These are phyloP conservation scores for Oryctes rhinoceros DNA, from an alignment of 1,140 invertebrate genomes.

Conservation along the genomic window DNA sequence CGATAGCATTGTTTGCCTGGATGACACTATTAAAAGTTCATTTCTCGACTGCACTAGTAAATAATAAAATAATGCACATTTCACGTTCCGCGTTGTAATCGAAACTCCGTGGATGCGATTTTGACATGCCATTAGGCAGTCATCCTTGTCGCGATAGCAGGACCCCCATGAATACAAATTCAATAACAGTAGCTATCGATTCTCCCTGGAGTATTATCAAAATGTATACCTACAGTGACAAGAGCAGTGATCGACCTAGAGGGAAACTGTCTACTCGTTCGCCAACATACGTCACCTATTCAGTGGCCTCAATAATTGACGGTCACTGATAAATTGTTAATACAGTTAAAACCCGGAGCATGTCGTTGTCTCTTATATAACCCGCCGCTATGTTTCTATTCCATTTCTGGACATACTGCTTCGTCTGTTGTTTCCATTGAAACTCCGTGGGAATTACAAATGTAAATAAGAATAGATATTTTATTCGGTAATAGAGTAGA, in stretches of 20 bases:
- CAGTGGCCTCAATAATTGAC: constrained; percentile 22
- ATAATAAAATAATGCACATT: constrained; percentile 22
- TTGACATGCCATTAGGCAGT: constrained; percentile 12
- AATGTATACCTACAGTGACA: neutral
- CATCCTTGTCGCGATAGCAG: neutral
- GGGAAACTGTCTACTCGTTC: too few species aligned
- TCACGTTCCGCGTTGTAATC: neutral
- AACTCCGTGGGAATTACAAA: too few species aligned
- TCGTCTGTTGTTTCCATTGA: neutral
- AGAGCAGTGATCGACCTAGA: neutral
- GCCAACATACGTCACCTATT: neutral
- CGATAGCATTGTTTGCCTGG: neutral
- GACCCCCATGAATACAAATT: neutral
- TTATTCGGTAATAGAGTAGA: too few species aligned
- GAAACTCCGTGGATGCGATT: neutral
- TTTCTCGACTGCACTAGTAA: neutral
- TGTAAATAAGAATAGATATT: too few species aligned
- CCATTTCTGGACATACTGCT: neutral
- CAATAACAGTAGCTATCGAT: neutral
- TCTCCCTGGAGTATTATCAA: neutral
- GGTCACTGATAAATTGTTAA: constrained; percentile 38
- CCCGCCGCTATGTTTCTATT: neutral
- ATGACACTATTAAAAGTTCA: neutral
- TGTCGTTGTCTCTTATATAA: constrained; percentile 34
- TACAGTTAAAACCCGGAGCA: constrained; percentile 32